These are phyloP conservation scores for Tetragnatha montana DNA, from an alignment of 2,888 invertebrate genomes.

Conservation along the genomic window DNA sequence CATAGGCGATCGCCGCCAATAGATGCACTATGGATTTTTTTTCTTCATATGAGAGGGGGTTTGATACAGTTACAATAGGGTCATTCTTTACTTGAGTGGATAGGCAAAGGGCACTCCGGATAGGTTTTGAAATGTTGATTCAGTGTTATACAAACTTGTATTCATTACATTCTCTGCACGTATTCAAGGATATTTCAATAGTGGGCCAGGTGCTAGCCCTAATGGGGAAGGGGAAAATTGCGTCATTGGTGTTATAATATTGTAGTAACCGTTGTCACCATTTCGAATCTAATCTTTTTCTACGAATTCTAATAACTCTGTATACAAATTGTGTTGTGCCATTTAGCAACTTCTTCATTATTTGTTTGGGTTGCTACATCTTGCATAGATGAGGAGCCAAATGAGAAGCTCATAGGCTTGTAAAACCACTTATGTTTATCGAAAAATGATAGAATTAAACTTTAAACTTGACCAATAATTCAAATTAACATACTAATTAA, in stretches of 20 bases:
- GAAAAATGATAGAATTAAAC: too few relatives aligned
- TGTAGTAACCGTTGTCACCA: not conserved
- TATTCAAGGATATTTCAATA: not conserved
- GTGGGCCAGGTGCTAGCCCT: not conserved
- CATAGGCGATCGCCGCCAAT: not conserved
- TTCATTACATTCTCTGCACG: not conserved
- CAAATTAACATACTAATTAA: too few relatives aligned
- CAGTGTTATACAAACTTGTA: slow-evolving; percentile 31
- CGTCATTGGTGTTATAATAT: not conserved
- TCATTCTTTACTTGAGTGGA: slow-evolving; percentile 8
- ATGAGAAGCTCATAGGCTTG: too few relatives aligned
- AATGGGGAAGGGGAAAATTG: not conserved
- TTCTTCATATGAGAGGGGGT: not conserved
- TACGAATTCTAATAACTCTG: too few relatives aligned
- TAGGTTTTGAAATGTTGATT: slow-evolving; percentile 14
- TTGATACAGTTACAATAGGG: slow-evolving; percentile 1
- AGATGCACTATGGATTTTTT: slow-evolving; percentile 14
- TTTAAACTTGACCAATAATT: too few relatives aligned
- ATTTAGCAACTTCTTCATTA: too few relatives aligned
- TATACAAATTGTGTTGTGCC: too few relatives aligned
- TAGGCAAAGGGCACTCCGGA: slow-evolving; percentile 8
- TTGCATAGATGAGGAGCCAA: too few relatives aligned
- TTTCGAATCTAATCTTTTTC: not conserved
- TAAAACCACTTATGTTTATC: too few relatives aligned
- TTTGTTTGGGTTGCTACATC: too few relatives aligned